These are phyloP conservation scores for Myotis yumanensis DNA, from an alignment of 2,113 vertebrate species.

Conservation along the genomic window DNA sequence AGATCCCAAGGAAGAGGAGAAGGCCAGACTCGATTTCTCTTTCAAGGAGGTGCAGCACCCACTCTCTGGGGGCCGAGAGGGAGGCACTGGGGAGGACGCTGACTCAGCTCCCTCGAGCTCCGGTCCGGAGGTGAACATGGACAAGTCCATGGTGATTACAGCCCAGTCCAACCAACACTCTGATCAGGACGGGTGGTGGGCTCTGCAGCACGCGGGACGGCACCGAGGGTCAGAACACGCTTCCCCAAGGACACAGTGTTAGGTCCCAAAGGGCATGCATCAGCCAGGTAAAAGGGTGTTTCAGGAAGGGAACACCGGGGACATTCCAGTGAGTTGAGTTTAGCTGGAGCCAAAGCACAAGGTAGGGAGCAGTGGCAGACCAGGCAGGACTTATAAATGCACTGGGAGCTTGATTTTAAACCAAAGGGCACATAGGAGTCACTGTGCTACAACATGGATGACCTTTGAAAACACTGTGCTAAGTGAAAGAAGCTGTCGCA, in stretches of 20 bases:
- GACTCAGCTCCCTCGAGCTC: not conserved
- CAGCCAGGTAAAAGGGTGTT: not conserved
- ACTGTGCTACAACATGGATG: not conserved
- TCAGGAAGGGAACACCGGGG: not conserved
- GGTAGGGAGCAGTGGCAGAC: not conserved
- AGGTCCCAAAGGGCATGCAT: not conserved
- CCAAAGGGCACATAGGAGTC: not conserved
- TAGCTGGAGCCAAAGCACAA: not conserved
- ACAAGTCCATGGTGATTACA: not conserved
- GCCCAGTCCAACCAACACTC: not conserved
- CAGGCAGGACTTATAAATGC: not conserved
- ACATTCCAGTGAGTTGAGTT: not conserved
- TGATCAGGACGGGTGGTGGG: not conserved
- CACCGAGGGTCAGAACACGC: not conserved
- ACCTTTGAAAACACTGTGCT: not conserved
- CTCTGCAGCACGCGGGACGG: not conserved
- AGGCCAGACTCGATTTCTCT: not conserved
- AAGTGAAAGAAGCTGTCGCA: not conserved
- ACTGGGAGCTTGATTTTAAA: not conserved
- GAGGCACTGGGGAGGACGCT: not conserved
- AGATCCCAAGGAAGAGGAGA: not conserved
- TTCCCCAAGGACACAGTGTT: not conserved
- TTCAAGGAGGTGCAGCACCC: not conserved
- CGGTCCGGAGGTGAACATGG: not conserved
- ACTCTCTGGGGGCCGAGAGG: no score